Percentiles rank a stretch among this genome's conserved stretches.
Evolutionary conservation across 2,888 invertebrate genomes (phyloP).

Genomic region (Caenorhabditis drosophilae): DNA sequence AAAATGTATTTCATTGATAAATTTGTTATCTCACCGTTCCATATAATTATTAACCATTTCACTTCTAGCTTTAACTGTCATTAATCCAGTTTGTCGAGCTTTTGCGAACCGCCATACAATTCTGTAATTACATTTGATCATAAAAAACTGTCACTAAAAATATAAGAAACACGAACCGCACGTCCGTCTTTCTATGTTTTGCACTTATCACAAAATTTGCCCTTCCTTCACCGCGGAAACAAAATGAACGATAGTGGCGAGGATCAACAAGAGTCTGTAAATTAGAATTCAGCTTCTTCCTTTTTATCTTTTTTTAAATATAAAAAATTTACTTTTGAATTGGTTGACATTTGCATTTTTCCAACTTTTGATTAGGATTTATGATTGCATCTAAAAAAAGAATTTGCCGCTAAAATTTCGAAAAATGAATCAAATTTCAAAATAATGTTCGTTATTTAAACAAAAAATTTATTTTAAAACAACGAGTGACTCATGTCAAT

Average conservation of each 20-base stretch:
- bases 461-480: no score
- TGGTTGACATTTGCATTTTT: no score
- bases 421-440: no score
- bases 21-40: slow-evolving; percentile 14
- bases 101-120: slow-evolving; percentile 68
- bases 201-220: slow-evolving; percentile 67
- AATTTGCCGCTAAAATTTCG: no score
- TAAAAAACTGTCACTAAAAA: neutral
- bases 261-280: slow-evolving; percentile 42
- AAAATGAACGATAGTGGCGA: slow-evolving; percentile 58
- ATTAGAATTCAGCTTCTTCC: no score
- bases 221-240: slow-evolving; percentile 67
- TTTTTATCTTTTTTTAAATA: no score
- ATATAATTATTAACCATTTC: slow-evolving; percentile 47
- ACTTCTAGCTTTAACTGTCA: slow-evolving; percentile 59
- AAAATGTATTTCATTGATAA: neutral
- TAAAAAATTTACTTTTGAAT: no score
- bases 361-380: no score
- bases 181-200: slow-evolving; percentile 46
- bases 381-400: no score
- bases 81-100: slow-evolving; percentile 56
- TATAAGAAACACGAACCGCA: slow-evolving; percentile 38
- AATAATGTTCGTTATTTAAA: no score
- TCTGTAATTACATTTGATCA: slow-evolving; percentile 37
- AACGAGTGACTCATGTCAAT: no score